A percentile compares a stretch with the other conserved stretches of the same genome.
These are phyloP conservation scores for Malurus elegans DNA, from an alignment of 2,113 vertebrate genomes.

Conservation along the genomic window DNA sequence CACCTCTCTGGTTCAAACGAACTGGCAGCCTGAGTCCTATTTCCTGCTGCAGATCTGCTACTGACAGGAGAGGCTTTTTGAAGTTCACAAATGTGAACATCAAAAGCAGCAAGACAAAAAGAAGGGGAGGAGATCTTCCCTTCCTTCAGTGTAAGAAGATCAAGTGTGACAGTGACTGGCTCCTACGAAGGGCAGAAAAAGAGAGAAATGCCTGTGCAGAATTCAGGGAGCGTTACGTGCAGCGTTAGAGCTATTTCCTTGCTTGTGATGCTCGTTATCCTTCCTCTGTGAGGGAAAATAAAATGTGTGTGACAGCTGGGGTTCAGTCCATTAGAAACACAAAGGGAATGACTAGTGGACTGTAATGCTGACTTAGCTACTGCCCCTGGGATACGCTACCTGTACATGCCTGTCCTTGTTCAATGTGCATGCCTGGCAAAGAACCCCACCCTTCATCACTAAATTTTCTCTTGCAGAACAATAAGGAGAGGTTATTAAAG, in stretches of 20 bases:
- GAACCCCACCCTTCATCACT: neutral
- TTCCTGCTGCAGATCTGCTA: neutral
- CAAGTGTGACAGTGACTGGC: neutral
- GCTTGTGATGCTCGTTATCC: neutral
- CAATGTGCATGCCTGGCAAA: neutral
- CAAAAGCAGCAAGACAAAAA: neutral
- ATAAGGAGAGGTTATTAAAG: neutral
- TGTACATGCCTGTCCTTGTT: neutral
- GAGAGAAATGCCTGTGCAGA: neutral
- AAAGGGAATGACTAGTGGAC: neutral
- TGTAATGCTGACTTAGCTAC: neutral
- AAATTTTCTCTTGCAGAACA: neutral
- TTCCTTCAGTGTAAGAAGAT: neutral
- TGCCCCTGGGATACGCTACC: neutral
- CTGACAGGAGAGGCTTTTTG: neutral
- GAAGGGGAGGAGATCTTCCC: neutral
- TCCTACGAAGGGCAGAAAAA: neutral
- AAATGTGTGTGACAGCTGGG: neutral
- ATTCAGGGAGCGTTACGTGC: neutral
- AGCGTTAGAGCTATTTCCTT: neutral
- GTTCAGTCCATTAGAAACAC: neutral
- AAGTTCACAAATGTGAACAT: neutral
- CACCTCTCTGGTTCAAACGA: neutral
- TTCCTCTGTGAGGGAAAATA: neutral
- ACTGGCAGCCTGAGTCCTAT: neutral